Evolutionary conservation across 2,888 invertebrate genomes (phyloP).

Genomic region (Cataglyphis altisquamis): DNA sequence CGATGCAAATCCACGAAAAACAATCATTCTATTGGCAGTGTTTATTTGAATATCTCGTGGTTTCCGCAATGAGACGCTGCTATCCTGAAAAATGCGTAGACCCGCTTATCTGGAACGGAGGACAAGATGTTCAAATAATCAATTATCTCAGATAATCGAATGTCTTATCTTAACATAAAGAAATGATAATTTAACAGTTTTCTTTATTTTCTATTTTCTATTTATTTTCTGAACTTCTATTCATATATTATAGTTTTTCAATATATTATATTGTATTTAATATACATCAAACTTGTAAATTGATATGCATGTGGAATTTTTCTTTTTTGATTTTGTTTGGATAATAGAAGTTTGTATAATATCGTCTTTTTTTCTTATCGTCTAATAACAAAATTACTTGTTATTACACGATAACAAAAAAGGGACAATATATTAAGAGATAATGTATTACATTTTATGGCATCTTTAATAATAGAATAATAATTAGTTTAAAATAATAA

Average conservation of each 20-base stretch:
- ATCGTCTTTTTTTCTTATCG: not conserved
- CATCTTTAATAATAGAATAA: not conserved
- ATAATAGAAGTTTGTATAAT: not conserved
- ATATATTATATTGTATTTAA: not conserved
- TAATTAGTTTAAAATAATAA: not conserved
- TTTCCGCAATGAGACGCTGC: not conserved
- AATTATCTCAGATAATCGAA: not conserved
- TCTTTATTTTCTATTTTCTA: not conserved
- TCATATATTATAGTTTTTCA: not conserved
- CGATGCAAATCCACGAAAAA: constrained; percentile 33
- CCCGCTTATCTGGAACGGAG: not conserved
- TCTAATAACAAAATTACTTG: not conserved
- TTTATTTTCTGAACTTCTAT: not conserved
- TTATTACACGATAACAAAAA: no score
- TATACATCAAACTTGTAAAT: no score
- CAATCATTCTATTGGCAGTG: not conserved
- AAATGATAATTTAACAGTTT: not conserved
- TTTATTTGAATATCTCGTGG: not conserved
- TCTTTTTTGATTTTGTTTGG: not conserved
- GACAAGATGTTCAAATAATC: not conserved
- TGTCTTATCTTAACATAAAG: not conserved
- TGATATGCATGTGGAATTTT: not conserved
- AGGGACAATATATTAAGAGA: no score
- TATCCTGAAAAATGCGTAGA: not conserved
- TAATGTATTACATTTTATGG: not conserved